Conservation (phyloP, 1,140 invertebrate genomes). For the Cyphomyrmex costatus region DNA sequence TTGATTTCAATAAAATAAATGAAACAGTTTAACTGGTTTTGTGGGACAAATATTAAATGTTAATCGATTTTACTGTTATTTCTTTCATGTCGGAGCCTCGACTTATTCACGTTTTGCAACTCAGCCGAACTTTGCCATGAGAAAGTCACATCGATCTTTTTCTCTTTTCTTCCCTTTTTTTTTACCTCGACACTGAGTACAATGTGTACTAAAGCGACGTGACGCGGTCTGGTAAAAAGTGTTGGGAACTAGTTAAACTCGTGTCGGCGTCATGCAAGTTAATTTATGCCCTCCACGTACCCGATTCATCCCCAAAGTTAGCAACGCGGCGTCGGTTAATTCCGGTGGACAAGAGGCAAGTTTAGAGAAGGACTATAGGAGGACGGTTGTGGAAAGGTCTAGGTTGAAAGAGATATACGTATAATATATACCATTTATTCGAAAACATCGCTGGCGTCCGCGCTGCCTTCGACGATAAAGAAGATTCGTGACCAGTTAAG, state of each 20-base stretch:
- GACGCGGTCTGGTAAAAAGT: slow-evolving; percentile 69
- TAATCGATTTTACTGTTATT: neutral
- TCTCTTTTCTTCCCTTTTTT: neutral
- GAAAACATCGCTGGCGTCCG: slow-evolving; percentile 56
- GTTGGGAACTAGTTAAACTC: slow-evolving; percentile 76
- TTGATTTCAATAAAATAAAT: neutral
- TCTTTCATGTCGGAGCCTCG: neutral
- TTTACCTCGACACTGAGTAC: slow-evolving; percentile 26
- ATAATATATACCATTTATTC: slow-evolving; percentile 50
- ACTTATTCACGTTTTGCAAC: slow-evolving; percentile 35
- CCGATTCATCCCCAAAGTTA: slow-evolving; percentile 77
- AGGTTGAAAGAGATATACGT: slow-evolving; percentile 34
- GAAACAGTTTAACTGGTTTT: neutral
- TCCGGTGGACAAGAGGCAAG: slow-evolving; percentile 66
- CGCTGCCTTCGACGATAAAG: slow-evolving; percentile 63
- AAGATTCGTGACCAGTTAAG: slow-evolving; percentile 66
- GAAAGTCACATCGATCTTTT: neutral
- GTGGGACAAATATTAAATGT: slow-evolving; percentile 18
- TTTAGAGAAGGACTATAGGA: slow-evolving; percentile 44
- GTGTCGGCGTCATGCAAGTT: slow-evolving; percentile 60
- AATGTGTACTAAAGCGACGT: slow-evolving; percentile 52
- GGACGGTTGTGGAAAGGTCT: slow-evolving; percentile 22
- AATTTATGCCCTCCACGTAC: slow-evolving; percentile 76
- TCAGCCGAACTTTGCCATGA: slow-evolving; percentile 14
- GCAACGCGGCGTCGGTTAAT: slow-evolving; percentile 72